Base-by-base conservation (phyloP, 1,140 invertebrate species). In the Steinernema feltiae region DNA sequence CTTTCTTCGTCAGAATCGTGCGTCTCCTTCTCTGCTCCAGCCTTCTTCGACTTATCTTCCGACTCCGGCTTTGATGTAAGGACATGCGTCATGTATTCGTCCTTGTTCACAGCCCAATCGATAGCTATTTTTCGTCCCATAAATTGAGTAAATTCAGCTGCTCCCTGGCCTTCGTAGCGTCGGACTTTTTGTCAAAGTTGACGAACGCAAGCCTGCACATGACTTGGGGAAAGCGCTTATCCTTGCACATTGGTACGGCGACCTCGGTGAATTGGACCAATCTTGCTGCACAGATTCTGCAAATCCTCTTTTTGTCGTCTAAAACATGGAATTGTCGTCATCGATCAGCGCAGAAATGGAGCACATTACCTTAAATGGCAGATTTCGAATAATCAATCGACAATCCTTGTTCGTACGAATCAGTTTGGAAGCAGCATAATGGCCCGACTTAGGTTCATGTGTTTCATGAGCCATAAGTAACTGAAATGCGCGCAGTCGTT, bases 191-290 rank as follows among this genome's bases (percentile, higher is more conserved):
- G 1, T 32, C 53, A 69, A 71, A 82, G 69, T 82, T 82, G 30
- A 82, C 53, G 48, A 82, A 82, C 30, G 74, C 83, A 69, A 83
- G 84, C 81, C 81, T 27, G 82, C 81, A 71, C 79, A 82, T 15
- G 82, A 82, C 41, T 84, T 78, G 0, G 80, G 82, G 53, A 77
- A 82, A 27, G n/a, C 69, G 63, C 32, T 53, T 74, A 71, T 82
- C 81, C 18, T 74, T 82, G 35, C 77, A 81, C 73, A 79, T 80
- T 0, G 81, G 81, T 18, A 82, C 46, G 18, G 69, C 35, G 29
- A 83, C 75, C 35, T 82, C 81, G 18, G 24, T 63, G 17, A 82
- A 46, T 2, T n/a, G 29, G 3, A 3, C 81, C 81, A 46, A 79
- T 77, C 31, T 76, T 70, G 1, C n/a, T 46, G 29, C 27, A 79